Evolutionary conservation across 2,113 vertebrate genomes (phyloP).

Genomic region (Bos taurus): DNA sequence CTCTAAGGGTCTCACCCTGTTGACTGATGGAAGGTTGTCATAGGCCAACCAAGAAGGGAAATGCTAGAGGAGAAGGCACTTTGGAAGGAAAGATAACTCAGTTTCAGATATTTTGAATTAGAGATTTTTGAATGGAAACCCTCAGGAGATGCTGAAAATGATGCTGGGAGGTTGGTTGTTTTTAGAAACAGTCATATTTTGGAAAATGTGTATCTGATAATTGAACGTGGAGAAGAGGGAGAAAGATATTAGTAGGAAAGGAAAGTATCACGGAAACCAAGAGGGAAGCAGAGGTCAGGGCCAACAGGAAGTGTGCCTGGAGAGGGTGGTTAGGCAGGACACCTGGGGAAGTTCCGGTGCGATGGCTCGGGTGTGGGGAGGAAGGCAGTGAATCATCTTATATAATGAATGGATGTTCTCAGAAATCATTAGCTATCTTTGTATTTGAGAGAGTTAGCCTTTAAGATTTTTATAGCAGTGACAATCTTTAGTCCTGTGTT

Average conservation of each 20-base stretch:
- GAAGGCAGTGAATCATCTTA: neutral
- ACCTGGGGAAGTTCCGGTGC: fast-evolving
- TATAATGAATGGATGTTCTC: neutral
- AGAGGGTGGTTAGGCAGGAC: fast-evolving
- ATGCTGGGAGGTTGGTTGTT: neutral
- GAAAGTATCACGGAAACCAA: neutral
- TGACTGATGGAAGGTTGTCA: fast-evolving
- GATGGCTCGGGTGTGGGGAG: neutral
- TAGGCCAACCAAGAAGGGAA: neutral
- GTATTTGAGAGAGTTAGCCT: neutral
- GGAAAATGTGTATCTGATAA: neutral
- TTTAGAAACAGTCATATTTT: neutral
- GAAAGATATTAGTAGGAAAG: neutral
- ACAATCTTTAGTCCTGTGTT: neutral
- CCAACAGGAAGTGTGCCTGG: neutral
- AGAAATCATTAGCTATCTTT: neutral
- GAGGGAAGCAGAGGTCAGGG: neutral
- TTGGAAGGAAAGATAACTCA: neutral
- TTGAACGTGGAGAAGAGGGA: neutral
- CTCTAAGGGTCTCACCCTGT: neutral
- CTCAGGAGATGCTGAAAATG: neutral
- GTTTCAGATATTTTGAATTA: neutral
- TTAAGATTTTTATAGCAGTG: neutral
- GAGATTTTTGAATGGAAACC: neutral
- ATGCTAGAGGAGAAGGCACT: neutral